Base-by-base conservation (phyloP, 1,140 invertebrate species). In the Chironomus striatipennis region DNA sequence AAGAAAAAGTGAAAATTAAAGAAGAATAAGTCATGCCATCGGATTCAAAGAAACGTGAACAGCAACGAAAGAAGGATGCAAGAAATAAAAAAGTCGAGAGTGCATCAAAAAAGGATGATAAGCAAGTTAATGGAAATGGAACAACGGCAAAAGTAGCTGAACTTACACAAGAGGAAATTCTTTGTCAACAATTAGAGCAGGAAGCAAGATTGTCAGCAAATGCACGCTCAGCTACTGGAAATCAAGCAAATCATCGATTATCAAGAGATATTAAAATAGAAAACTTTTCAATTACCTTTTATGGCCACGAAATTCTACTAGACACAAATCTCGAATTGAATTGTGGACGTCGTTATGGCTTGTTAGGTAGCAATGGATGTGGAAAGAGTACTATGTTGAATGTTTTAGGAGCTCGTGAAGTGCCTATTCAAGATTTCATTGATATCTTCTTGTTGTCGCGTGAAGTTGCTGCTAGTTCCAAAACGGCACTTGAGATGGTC, bases 391-490 rank as follows among this genome's bases (percentile, higher is more conserved):
- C 96, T 7, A 82, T 99, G 75, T 85, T 99, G 75, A 88, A 96
- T 21, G 94, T 93, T 5, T 84, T 99, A 73, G 96, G 95, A 75
- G 93, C 94, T 76, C 89, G 95, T 42, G 98, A 99, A 85, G 91
- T 99, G 18, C 95, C 97, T 3, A 95, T 99, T 76, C 98, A 96
- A 15, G 91, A 97, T 15, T 92, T 96, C 80, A 95, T 99, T 77
- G 98, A 99, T 85, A 99, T 99, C 79, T 99, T 97, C 84, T 93
- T 99, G 83, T 86, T 99, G 79, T 93, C 95, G 7, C 87, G 98
- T 75, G 98, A 98, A 86, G 98, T 98, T 90, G 92, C 96, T 5
- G 96, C 97, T 12, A 96, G 93, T 76, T 93, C 98, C 78, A 95
- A 94, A 84, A 88, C 87, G 73, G 98, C 98, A 7, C 84, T 99